Evolutionary conservation across 1,140 invertebrate genomes (phyloP), one percentile per base, ranked within the genome.

Genomic region (Holotrichia oblita): DNA sequence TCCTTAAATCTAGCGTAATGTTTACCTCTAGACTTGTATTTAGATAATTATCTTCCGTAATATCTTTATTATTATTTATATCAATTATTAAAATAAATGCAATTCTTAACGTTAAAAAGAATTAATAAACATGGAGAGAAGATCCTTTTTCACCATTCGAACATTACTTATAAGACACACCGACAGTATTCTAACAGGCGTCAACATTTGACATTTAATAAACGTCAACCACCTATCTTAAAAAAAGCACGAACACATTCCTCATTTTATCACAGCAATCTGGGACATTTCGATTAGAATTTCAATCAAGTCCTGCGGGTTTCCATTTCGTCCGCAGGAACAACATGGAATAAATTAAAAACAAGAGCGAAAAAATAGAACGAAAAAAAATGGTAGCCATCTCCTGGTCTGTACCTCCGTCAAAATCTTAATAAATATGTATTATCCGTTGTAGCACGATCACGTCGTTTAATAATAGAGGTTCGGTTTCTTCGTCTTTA

Each of bases 381-480:
- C 0, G 61, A 69, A 69, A 34, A 69, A 69, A 69, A 69, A 27
- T 20, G 27, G 22, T 22, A 69, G 9, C 20, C 8, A 69, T 22
- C 20, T 24, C 61, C 61, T 22, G 3, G 61, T 20, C 61, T 24
- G 61, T 22, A 34, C 20, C 10, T 17, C 61, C 61, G 61, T 69
- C 61, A 69, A 69, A 69, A 69, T 69, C 61, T 69, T 69, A 69
- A 69, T 69, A 69, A 69, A 69, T 69, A 69, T 69, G 61, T 69
- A 69, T 69, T 69, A 69, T 69, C 61, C 48, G 48, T 55, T 55
- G 61, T 69, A 20, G 10, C 10, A 17, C 44, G n/a, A 14, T n/a
- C 17, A 69, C 61, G 61, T 20, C 61, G 20, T 69, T 69, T 69
- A 69, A 69, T 69, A 69, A 69, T 69, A 69, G 61, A 34, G 61